Evolutionary conservation across 1,140 invertebrate species (phyloP), one percentile per base, ranked within the genome.

Genomic region (Tetramorium parvispinum): DNA sequence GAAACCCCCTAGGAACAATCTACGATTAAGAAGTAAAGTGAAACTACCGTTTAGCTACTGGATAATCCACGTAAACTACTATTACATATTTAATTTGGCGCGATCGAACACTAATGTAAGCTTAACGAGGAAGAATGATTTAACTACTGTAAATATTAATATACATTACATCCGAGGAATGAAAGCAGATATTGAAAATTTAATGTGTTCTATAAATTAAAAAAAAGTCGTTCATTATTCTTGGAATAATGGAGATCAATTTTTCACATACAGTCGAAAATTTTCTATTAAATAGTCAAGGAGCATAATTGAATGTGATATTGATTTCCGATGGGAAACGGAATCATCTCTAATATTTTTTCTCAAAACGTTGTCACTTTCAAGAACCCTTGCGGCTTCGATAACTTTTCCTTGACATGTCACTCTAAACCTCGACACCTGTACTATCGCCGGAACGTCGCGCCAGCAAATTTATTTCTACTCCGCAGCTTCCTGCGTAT

Each of bases 381-480:
- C 55, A 21, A 40, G 57, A 59, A 46, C 21, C 7, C 8, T 77
- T 40, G 40, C 8, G 10, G 18, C 7, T 75, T 57, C 10, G 40
- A 61, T 63, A 77, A 78, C 40, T 46, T 78, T 77, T 63, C 43
- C 75, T 63, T 78, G 57, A 21, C 43, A 49, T 78, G 57, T 63
- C 55, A 78, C 24, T 63, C 40, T 46, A 46, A 63, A 63, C 40
- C 55, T 27, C 55, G 55, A 77, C 75, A 63, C 40, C 57, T 46
- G 21, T 24, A 21, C 55, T 76, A 46, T 63, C 57, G 16, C 18
- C 37, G 57, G 8, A 16, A 61, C 21, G 27, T 81, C 46, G n/a
- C 27, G 46, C 32, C 18, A 51, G 63, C 27, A 37, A 81, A 81
- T 70, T 81, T 79, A 81, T 81, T 81, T 81, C 37, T 24, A 4